Evolutionary conservation across 1,140 invertebrate species (phyloP).

Genomic region (Eumeta japonica): DNA sequence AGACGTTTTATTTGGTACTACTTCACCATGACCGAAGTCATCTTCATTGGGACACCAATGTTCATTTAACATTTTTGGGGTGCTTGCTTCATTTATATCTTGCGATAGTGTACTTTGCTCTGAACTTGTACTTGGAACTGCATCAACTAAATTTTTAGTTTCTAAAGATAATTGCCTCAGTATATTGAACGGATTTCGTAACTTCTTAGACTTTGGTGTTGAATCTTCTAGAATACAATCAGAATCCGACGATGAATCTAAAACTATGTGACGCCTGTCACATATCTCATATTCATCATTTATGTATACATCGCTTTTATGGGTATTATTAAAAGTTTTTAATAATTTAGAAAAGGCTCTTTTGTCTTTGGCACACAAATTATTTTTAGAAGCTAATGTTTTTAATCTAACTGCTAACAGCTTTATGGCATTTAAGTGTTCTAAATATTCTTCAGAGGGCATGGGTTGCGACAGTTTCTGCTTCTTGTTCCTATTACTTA

Average conservation of each 20-base stretch:
- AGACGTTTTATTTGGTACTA: conserved; percentile 17
- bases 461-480: too few relatives aligned
- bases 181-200: conserved; percentile 42
- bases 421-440: conserved; percentile 26
- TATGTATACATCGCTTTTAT: conserved; percentile 36
- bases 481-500: conserved; percentile 21
- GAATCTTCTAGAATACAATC: conserved; percentile 19
- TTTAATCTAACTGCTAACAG: conserved; percentile 22
- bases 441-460: conserved; percentile 20
- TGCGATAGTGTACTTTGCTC: too few relatives aligned
- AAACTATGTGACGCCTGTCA: conserved; percentile 24
- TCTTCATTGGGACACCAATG: conserved; percentile 30
- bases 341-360: conserved; percentile 34
- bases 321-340: conserved; percentile 36
- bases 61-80: conserved; percentile 18
- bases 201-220: conserved; percentile 22
- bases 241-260: conserved; percentile 32
- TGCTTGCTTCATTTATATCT: too few relatives aligned
- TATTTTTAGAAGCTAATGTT: conserved; percentile 21
- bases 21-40: conserved; percentile 37
- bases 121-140: too few relatives aligned
- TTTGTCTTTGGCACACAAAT: conserved; percentile 22
- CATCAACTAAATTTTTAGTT: conserved; percentile 13
- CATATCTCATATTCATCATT: conserved; percentile 25
- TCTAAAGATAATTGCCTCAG: conserved; percentile 30